Evolutionary conservation across 2,888 invertebrate species (phyloP).

Genomic region (Meta bourneti): DNA sequence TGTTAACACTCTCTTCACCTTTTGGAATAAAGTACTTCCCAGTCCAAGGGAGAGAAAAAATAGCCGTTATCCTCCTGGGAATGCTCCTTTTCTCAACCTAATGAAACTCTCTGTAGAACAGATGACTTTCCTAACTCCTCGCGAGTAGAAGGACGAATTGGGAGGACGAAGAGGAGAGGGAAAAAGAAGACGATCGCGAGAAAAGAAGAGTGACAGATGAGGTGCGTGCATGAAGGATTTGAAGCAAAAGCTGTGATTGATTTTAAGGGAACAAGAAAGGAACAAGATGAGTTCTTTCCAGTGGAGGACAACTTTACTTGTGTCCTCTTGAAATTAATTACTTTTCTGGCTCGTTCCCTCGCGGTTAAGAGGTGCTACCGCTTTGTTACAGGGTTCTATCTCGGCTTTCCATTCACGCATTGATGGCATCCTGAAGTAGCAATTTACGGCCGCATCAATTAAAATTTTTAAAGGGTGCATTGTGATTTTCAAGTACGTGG

Average conservation of each 20-base stretch:
- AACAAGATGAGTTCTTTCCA: constrained; percentile 68
- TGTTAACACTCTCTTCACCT: constrained; percentile 74
- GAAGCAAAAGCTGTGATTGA: constrained; percentile 73
- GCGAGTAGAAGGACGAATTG: constrained; percentile 19
- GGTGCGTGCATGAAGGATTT: constrained; percentile 72
- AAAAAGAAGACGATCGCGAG: not conserved
- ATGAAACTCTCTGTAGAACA: constrained; percentile 75
- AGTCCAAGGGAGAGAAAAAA: constrained; percentile 22
- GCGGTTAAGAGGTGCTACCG: constrained; percentile 22
- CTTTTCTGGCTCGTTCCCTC: constrained; percentile 37
- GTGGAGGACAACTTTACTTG: constrained; percentile 64
- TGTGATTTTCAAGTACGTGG: not conserved
- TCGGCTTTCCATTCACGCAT: constrained; percentile 22
- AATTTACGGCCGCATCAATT: constrained; percentile 34
- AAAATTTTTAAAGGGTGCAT: constrained; percentile 1
- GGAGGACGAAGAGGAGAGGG: constrained; percentile 9
- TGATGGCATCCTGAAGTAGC: not conserved
- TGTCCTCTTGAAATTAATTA: constrained; percentile 74
- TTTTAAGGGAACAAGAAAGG: constrained; percentile 73
- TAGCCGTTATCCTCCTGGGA: constrained; percentile 54
- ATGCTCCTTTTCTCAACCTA: constrained; percentile 69
- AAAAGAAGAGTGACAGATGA: constrained; percentile 58
- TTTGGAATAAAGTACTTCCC: constrained; percentile 48
- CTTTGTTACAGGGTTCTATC: constrained; percentile 3
- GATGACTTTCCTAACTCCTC: constrained; percentile 75